Percentiles rank a stretch among this genome's conserved stretches.
These are phyloP conservation scores for Tetraneura akinire DNA, from an alignment of 1,140 invertebrate genomes.

Conservation along the genomic window DNA sequence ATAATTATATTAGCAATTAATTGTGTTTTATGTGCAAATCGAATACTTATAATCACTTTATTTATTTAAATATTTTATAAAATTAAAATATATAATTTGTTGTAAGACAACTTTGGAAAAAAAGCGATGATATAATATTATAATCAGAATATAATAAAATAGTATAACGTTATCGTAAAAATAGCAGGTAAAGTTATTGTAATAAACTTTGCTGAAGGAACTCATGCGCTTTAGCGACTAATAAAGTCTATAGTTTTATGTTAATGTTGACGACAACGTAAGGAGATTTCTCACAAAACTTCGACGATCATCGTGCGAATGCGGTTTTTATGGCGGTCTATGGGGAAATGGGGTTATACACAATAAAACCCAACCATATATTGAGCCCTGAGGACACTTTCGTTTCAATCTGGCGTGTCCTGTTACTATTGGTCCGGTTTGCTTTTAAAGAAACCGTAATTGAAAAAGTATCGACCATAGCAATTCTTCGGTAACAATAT, in stretches of 20 bases:
- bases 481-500: too few species aligned
- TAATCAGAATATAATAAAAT: too few species aligned
- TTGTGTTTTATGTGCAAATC: too few species aligned
- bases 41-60: too few species aligned
- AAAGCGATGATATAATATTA: too few species aligned
- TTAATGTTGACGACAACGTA: slow-evolving; percentile 7
- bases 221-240: slow-evolving; percentile 3
- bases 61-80: too few species aligned
- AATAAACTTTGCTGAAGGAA: not conserved
- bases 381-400: slow-evolving; percentile 37
- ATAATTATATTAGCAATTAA: too few species aligned
- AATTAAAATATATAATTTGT: too few species aligned
- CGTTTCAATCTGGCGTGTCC: slow-evolving; percentile 28
- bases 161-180: too few species aligned
- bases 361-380: not conserved
- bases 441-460: slow-evolving; percentile 7
- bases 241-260: slow-evolving; percentile 34
- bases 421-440: slow-evolving; percentile 22
- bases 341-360: slow-evolving; percentile 35
- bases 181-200: too few species aligned
- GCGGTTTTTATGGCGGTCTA: not conserved
- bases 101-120: too few species aligned
- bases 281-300: slow-evolving; percentile 35
- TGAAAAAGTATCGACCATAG: slow-evolving; percentile 33
- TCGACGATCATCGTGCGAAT: slow-evolving; percentile 15